Evolutionary conservation across 2,113 vertebrate genomes (phyloP), one percentile per base, ranked within the genome.

Genomic region (Pogona vitticeps): DNA sequence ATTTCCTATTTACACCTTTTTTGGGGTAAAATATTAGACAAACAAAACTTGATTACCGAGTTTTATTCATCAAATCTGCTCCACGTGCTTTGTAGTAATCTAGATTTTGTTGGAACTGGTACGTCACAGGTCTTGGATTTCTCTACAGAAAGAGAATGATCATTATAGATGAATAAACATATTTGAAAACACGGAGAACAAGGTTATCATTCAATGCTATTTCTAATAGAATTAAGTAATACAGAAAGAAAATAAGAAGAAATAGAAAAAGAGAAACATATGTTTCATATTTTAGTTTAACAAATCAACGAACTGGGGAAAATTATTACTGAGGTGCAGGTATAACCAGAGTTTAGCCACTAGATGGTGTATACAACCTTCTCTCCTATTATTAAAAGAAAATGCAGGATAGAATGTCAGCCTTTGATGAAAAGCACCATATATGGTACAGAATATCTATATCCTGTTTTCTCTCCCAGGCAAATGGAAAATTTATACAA

Each of bases 21-120:
- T 52, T 10, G 28, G 8, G 13, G 65, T 21, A 31, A 68, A 68
- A 68, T 13, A 68, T 26, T 26, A 67, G 26, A 21, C 88, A 76
- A 90, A 84, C 96, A 36, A 91, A 85, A 89, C 89, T 72, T 91
- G 80, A 95, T 96, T 96, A 99, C 99, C 98, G 97, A 58, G 98
- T 97, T 95, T 98, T 99, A 95, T 97, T 99, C 97, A 99, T 97
- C 84, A 99, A 95, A 83, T 99, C 98, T 61, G 98, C 97, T 87
- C 98, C 98, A 28, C 98, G 95, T n/a, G 98, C 98, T 96, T 98
- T 99, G 95, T 99, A 99, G 95, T 99, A 99, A 95, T 99, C 99
- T 95, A 99, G 96, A 95, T 99, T 99, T 94, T 99, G 98, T 86
- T 98, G 99, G 90, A 99, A 99, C 75, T 99, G 98, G 84, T 98